phyloP scores from a whole-genome alignment of 2,888 invertebrate genomes.

The Chalcis sispes region DNA sequence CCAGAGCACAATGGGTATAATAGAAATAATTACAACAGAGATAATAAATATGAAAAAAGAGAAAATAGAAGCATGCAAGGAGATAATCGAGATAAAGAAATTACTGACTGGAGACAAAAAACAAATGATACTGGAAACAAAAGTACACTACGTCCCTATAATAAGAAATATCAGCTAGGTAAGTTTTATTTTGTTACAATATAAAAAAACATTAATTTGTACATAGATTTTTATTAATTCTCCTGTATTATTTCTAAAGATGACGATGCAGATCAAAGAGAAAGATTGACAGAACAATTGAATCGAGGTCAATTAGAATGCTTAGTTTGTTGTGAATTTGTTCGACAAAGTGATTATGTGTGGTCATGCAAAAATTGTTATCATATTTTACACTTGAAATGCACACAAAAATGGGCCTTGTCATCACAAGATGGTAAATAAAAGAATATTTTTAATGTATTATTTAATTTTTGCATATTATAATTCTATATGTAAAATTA shows the following conservation, averaged over 20 bases:
- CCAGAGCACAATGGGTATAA: constrained; percentile 60
- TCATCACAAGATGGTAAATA: constrained; percentile 85
- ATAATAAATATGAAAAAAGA: constrained; percentile 57
- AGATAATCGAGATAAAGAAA: constrained; percentile 62
- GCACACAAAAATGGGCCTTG: constrained; percentile 94
- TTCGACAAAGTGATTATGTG: constrained; percentile 87
- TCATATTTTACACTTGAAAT: constrained; percentile 93
- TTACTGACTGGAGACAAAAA: constrained; percentile 67
- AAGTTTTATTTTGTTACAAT: constrained; percentile 30
- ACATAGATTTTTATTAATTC: constrained; percentile 11
- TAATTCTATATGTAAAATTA: neutral
- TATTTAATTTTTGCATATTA: no score
- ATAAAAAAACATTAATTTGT: neutral
- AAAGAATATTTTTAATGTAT: neutral
- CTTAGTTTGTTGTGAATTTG: constrained; percentile 93
- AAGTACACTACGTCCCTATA: constrained; percentile 55
- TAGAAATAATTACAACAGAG: constrained; percentile 57
- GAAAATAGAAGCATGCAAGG: constrained; percentile 58
- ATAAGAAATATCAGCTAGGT: constrained; percentile 66
- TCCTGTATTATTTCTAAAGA: constrained; percentile 40
- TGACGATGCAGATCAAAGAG: constrained; percentile 84
- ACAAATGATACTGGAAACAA: constrained; percentile 77
- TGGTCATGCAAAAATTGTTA: constrained; percentile 96
- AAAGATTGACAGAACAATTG: constrained; percentile 89
- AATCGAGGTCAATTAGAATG: constrained; percentile 91